Conservation (phyloP, 2,888 invertebrate species). For the Lordiphosa fenestrarum region DNA sequence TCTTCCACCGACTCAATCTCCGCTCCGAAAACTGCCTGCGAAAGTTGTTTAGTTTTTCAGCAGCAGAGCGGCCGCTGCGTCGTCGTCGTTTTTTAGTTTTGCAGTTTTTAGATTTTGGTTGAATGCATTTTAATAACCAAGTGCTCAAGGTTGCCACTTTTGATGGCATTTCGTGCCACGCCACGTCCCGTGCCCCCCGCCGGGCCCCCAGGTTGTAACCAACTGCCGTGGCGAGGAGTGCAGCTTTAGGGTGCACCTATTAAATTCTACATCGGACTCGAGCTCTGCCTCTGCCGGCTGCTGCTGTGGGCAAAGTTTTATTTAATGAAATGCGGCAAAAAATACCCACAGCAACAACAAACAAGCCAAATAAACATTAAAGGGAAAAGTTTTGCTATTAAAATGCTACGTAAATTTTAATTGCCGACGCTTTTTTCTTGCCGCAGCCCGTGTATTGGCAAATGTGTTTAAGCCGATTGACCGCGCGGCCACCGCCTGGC, state of each 20-base stretch:
- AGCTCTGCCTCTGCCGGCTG: conserved; percentile 32
- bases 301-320: conserved; percentile 64
- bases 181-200: neutral
- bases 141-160: conserved; percentile 72
- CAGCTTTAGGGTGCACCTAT: conserved; percentile 63
- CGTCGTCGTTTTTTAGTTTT: conserved; percentile 51
- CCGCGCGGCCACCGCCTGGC: conserved; percentile 11
- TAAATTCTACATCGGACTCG: conserved; percentile 54
- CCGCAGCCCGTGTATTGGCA: conserved; percentile 27
- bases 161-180: conserved; percentile 64
- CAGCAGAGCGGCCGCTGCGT: conserved; percentile 35
- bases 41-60: conserved; percentile 71
- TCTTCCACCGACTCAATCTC: conserved; percentile 4
- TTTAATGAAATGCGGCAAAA: conserved; percentile 75
- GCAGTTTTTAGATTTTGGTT: conserved; percentile 75
- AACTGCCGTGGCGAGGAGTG: conserved; percentile 54
- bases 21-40: conserved; percentile 45
- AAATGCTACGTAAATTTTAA: conserved; percentile 75
- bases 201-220: conserved; percentile 69
- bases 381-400: conserved; percentile 71
- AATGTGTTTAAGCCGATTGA: conserved; percentile 46
- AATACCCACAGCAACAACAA: conserved; percentile 25
- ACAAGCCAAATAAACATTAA: conserved; percentile 59
- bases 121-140: conserved; percentile 73
- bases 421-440: conserved; percentile 45